Evolutionary conservation across 1,140 invertebrate species (phyloP), one percentile per base, ranked within the genome.

Genomic region (Asobara japonica): DNA sequence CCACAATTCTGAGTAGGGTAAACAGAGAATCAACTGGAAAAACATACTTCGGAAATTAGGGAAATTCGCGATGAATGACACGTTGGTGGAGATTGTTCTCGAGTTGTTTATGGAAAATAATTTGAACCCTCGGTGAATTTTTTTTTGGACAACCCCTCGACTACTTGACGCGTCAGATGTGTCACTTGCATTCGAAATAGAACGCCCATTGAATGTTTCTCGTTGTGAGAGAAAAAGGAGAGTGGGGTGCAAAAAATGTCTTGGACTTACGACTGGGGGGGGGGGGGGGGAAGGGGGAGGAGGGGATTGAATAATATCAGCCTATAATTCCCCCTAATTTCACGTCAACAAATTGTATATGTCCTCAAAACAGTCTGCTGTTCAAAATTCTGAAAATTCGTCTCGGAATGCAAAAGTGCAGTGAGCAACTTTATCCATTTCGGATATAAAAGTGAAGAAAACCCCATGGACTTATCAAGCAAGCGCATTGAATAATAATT

Each of bases 81-180:
- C 73, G 73, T 3, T 30, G 71, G 61, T 65, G 61, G 67, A 65
- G 65, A 69, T 73, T 73, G 56, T 31, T 41, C 62, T 67, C 67
- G 67, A 76, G 74, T 77, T 84, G 79, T 86, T 86, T 86, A 86
- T 86, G 84, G 80, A 86, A 86, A 85, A 85, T 81, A 84, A 79
- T 25, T 60, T 29, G 27, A 29, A 29, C 22, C 20, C 41, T 18
- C 1, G 13, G 22, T 51, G 25, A 22, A 62, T n/a, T 30, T 25
- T 62, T 61, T 36, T 38, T 62, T 16, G 29, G 18, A 13, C 31
- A 13, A 30, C 27, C 20, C 33, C 66, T 45, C 70, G 56, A 74
- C 81, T 83, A 86, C 84, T 86, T 79, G 84, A 85, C 80, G 80
- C 79, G 80, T 86, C 84, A 85, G 79, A 87, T 81, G 81, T 77